These are phyloP conservation scores for Mandrillus leucophaeus DNA, from an alignment of 2,113 vertebrate genomes.

Conservation along the genomic window DNA sequence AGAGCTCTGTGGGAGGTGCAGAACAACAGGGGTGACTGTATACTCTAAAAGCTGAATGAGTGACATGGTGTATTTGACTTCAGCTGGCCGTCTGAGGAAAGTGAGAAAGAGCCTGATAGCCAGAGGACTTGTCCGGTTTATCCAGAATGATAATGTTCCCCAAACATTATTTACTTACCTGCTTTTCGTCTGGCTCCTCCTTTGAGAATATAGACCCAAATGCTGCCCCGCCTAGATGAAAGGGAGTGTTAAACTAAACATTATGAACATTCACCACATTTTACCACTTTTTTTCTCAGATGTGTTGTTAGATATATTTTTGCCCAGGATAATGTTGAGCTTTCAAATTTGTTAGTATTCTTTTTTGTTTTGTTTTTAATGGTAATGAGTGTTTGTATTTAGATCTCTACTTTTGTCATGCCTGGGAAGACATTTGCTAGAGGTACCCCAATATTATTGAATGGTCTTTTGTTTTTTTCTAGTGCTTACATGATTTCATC, in stretches of 20 bases:
- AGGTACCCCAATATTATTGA: not conserved
- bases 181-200: no score
- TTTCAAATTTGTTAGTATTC: not conserved
- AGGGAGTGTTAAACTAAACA: not conserved
- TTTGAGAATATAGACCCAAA: no score
- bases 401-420: not conserved
- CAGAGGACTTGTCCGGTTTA: not conserved
- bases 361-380: slow-evolving; percentile 11
- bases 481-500: not conserved
- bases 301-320: not conserved
- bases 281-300: not conserved
- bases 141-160: not conserved
- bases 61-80: not conserved
- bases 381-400: not conserved
- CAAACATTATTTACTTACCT: no score
- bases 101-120: not conserved
- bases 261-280: not conserved
- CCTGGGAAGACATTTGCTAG: not conserved
- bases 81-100: not conserved
- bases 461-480: not conserved
- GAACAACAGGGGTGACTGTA: not conserved
- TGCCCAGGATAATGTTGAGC: not conserved
- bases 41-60: not conserved
- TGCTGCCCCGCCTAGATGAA: not conserved
- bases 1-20: not conserved